These are phyloP conservation scores for Sisyra terminalis DNA, from an alignment of 2,888 invertebrate genomes.

Conservation along the genomic window DNA sequence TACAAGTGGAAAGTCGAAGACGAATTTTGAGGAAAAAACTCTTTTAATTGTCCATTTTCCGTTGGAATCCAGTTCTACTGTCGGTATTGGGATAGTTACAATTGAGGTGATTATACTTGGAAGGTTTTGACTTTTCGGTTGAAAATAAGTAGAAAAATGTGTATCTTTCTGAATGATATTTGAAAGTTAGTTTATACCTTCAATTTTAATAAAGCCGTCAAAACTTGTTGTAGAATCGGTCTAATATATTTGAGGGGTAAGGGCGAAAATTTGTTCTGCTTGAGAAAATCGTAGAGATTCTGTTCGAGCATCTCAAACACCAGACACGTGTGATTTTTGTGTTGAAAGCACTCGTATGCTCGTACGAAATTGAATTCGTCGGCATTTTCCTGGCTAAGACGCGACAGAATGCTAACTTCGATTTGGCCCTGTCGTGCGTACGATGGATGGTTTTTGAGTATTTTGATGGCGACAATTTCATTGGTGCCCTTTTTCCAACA, in stretches of 20 bases:
- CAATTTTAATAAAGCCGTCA: conserved; percentile 70
- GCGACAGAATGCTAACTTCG: conserved; percentile 90
- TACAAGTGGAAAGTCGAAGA: too few species aligned
- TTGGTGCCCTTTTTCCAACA: conserved; percentile 99
- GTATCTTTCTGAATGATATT: too few species aligned
- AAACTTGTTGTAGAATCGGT: conserved; percentile 96
- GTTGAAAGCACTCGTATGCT: conserved; percentile 99
- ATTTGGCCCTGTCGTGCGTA: conserved; percentile 99
- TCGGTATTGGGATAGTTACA: too few species aligned
- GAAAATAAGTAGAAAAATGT: too few species aligned
- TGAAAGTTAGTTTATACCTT: conserved; percentile 38
- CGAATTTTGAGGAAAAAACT: too few species aligned
- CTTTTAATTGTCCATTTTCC: too few species aligned
- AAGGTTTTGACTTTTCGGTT: too few species aligned
- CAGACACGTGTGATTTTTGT: conserved; percentile 97
- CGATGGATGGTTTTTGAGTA: conserved; percentile 99
- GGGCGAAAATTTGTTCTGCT: conserved; percentile 99
- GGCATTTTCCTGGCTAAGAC: conserved; percentile 91
- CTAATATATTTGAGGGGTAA: conserved; percentile 95
- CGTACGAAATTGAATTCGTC: conserved; percentile 99
- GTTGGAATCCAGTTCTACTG: too few species aligned
- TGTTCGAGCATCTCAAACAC: conserved; percentile 99
- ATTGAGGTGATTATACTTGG: too few species aligned
- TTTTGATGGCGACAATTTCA: conserved; percentile 99
- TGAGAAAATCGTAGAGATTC: conserved; percentile 98